Percentiles rank a stretch among this genome's conserved stretches.
phyloP scores from a whole-genome alignment of 2,888 invertebrate genomes.

The Synanthedon tipuliformis region DNA sequence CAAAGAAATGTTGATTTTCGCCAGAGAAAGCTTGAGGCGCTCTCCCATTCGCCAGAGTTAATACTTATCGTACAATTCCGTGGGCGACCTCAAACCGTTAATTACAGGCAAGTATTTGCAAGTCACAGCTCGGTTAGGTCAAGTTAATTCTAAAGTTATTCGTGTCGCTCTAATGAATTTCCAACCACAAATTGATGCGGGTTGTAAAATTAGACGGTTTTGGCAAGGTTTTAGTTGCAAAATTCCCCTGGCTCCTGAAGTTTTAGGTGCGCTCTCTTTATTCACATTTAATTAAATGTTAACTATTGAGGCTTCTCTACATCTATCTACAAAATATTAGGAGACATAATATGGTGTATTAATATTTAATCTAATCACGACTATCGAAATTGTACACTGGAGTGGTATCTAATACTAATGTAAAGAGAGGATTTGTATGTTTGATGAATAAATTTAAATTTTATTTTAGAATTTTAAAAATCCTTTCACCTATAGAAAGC shows the following conservation, averaged over 20 bases:
- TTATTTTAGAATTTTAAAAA: no score
- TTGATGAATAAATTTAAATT: no score
- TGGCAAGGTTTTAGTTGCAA: neutral
- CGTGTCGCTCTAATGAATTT: neutral
- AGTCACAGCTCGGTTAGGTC: slow-evolving; percentile 1
- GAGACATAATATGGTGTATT: no score
- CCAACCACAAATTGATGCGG: neutral
- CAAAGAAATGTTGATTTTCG: neutral
- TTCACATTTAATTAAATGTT: no score
- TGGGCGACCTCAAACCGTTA: slow-evolving; percentile 1
- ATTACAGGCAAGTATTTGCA: slow-evolving; percentile 1
- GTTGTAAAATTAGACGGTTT: neutral
- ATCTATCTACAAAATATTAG: no score
- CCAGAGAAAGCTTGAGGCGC: neutral
- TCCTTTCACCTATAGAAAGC: no score
- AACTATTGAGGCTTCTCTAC: no score
- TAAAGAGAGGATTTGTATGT: no score
- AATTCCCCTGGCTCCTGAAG: neutral
- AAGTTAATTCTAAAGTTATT: neutral
- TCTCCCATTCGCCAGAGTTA: neutral
- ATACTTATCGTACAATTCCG: neutral
- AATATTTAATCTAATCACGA: no score
- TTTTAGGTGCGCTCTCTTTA: neutral
- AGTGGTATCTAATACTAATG: no score
- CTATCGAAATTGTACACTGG: no score